Conservation (phyloP, 64 coral and sea anemone species). For the Pocillopora verrucosa region DNA sequence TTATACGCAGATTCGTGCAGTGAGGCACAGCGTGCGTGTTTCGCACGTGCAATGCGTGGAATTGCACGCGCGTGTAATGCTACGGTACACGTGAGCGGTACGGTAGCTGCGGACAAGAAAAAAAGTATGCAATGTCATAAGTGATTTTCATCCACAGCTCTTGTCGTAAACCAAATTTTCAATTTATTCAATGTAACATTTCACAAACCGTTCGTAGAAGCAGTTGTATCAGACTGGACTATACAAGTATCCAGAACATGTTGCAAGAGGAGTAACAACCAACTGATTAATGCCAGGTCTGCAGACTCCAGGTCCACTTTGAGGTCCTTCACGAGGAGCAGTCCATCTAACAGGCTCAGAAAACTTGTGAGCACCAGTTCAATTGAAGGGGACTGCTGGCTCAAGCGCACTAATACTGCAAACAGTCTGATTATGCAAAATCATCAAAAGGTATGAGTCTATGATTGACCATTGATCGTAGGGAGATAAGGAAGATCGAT, state of each 20-base stretch:
- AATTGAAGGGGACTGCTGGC: conserved; percentile 59
- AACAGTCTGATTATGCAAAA: conserved; percentile 73
- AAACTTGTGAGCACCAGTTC: conserved; percentile 64
- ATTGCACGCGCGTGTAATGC: too few relatives aligned
- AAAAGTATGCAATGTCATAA: too few relatives aligned
- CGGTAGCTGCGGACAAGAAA: too few relatives aligned
- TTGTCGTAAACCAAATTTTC: not conserved
- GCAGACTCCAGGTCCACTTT: conserved; percentile 33
- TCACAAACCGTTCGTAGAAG: conserved; percentile 15
- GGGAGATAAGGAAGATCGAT: too few relatives aligned
- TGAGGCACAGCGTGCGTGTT: too few relatives aligned
- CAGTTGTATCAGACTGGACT: conserved; percentile 31
- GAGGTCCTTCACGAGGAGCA: conserved; percentile 34
- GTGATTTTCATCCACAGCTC: too few relatives aligned
- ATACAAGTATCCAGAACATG: conserved; percentile 80
- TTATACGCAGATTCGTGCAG: too few relatives aligned
- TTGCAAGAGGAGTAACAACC: conserved; percentile 73
- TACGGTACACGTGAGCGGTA: too few relatives aligned
- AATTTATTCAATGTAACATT: not conserved
- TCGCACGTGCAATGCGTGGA: too few relatives aligned
- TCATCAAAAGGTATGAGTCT: too few relatives aligned
- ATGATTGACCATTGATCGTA: too few relatives aligned
- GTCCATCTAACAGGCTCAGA: conserved; percentile 68
- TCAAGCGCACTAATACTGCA: conserved; percentile 66
- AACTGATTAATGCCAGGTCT: conserved; percentile 74